Percentiles rank a stretch among this genome's conserved stretches.
These are phyloP conservation scores for Zoanthus solanderi DNA, from an alignment of 92 coral and sea anemone genomes.

Conservation along the genomic window DNA sequence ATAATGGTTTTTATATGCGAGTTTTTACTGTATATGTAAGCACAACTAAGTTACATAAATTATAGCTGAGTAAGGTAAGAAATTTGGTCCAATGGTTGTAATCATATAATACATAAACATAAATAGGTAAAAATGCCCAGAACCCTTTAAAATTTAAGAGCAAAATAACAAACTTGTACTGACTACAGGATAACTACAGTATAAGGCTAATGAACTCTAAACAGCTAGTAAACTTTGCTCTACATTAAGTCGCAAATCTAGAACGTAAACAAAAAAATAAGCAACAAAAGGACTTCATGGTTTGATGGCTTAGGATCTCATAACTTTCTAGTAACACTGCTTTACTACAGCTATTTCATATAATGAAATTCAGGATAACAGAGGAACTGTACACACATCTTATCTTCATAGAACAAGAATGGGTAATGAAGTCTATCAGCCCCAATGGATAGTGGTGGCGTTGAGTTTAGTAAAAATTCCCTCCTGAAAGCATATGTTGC, in stretches of 20 bases:
- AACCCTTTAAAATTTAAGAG: neutral
- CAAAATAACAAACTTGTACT: conserved; percentile 7
- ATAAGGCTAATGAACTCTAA: neutral
- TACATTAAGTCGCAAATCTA: conserved; percentile 13
- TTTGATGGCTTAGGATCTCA: conserved; percentile 11
- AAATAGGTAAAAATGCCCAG: too few relatives aligned
- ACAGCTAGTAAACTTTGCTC: conserved; percentile 3
- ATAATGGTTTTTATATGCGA: too few relatives aligned
- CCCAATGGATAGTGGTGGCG: conserved; percentile 12
- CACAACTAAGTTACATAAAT: too few relatives aligned
- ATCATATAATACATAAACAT: too few relatives aligned
- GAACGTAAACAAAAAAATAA: conserved; percentile 2
- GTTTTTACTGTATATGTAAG: too few relatives aligned
- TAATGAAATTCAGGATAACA: conserved; percentile 8
- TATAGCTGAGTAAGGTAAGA: too few relatives aligned
- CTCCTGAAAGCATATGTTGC: neutral
- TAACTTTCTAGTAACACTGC: conserved; percentile 14
- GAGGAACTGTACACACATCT: neutral
- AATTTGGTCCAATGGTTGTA: too few relatives aligned
- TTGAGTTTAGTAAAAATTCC: neutral
- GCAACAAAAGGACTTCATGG: neutral
- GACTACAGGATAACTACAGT: conserved; percentile 13
- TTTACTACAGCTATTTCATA: conserved; percentile 7
- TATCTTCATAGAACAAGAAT: conserved; percentile 7
- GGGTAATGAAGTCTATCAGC: neutral